phyloP scores from a whole-genome alignment of 2,113 vertebrate species.

The Fregetta grallaria region DNA sequence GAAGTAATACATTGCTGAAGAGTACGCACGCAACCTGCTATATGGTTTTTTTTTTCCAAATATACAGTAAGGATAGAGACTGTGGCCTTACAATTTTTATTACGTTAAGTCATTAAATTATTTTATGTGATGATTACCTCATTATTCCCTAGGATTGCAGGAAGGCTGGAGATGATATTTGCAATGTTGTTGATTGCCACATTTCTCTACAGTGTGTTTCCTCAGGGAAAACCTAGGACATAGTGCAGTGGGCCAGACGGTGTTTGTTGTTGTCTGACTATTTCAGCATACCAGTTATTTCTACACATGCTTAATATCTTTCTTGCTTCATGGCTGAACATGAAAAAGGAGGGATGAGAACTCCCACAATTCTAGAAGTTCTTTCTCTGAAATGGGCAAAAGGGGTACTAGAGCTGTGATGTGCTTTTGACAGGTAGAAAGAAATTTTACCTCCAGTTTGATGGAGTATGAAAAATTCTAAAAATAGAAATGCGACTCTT shows the following conservation, averaged over 20 bases:
- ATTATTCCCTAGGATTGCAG: neutral
- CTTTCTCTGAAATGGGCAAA: neutral
- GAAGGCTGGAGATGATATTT: neutral
- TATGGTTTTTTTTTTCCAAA: neutral
- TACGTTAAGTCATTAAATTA: neutral
- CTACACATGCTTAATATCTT: neutral
- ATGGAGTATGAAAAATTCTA: neutral
- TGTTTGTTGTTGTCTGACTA: neutral
- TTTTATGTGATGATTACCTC: neutral
- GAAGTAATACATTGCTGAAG: neutral
- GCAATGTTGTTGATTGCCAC: neutral
- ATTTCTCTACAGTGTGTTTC: neutral
- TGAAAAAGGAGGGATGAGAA: neutral
- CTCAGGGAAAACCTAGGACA: neutral
- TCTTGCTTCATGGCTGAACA: neutral
- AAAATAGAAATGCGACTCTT: neutral
- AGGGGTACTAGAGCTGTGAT: neutral
- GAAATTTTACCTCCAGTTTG: neutral
- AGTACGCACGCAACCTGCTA: neutral
- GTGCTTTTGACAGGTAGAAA: neutral
- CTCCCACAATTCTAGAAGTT: neutral
- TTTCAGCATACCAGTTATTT: neutral
- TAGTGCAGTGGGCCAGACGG: neutral
- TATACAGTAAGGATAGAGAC: neutral
- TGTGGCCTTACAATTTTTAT: neutral